These are phyloP conservation scores for Drosophila quinaria DNA, from an alignment of 2,888 invertebrate species.

Conservation along the genomic window DNA sequence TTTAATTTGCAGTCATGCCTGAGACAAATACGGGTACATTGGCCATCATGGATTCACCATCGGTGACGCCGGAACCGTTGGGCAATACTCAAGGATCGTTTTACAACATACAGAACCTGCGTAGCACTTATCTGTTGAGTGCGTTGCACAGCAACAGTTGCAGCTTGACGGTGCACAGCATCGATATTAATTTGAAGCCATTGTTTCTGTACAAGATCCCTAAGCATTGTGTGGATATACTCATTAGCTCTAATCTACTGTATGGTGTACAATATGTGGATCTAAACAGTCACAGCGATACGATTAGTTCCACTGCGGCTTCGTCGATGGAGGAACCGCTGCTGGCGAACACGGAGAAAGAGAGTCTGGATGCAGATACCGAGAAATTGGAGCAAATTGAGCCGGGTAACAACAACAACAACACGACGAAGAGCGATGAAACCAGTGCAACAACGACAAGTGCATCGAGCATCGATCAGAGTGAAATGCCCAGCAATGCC, in stretches of 20 bases:
- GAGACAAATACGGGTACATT: slow-evolving; percentile 81
- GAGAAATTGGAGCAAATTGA: slow-evolving; percentile 67
- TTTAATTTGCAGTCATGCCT: slow-evolving; percentile 79
- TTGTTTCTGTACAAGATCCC: slow-evolving; percentile 90
- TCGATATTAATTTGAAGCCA: slow-evolving; percentile 89
- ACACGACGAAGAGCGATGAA: slow-evolving; percentile 51
- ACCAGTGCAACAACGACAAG: slow-evolving; percentile 65
- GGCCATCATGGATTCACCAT: slow-evolving; percentile 85
- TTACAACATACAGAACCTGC: slow-evolving; percentile 84
- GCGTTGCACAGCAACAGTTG: slow-evolving; percentile 84
- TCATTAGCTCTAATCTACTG: slow-evolving; percentile 90
- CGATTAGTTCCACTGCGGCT: slow-evolving; percentile 43
- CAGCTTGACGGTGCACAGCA: slow-evolving; percentile 88
- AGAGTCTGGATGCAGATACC: slow-evolving; percentile 69
- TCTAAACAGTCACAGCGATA: slow-evolving; percentile 56
- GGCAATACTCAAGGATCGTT: slow-evolving; percentile 84
- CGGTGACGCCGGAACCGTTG: slow-evolving; percentile 84
- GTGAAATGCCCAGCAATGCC: slow-evolving; percentile 72
- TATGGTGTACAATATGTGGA: slow-evolving; percentile 87
- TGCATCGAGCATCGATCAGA: slow-evolving; percentile 65
- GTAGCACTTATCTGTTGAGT: slow-evolving; percentile 84
- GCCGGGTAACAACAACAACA: slow-evolving; percentile 8
- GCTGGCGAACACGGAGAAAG: slow-evolving; percentile 70
- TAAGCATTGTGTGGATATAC: slow-evolving; percentile 87
- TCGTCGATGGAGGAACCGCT: slow-evolving; percentile 59